Percentiles rank a stretch among this genome's conserved stretches.
phyloP scores from a whole-genome alignment of 1,140 invertebrate species.

The Ctenoplectra terminalis region DNA sequence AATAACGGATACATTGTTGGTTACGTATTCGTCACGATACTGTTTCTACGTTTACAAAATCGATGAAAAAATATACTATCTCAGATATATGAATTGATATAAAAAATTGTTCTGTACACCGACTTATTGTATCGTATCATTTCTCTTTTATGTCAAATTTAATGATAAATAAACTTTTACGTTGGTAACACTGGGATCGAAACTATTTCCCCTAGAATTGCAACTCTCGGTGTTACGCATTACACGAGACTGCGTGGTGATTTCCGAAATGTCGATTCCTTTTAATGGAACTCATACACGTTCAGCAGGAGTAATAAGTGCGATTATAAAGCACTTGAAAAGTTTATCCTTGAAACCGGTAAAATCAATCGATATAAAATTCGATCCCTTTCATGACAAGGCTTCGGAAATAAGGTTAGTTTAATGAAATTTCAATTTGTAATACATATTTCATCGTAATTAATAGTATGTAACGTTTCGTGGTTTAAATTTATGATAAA shows the following conservation, averaged over 20 bases:
- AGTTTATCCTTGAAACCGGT: conserved; percentile 90
- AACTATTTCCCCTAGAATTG: conserved; percentile 21
- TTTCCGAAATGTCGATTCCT: conserved; percentile 86
- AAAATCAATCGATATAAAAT: conserved; percentile 89
- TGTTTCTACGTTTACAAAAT: not conserved
- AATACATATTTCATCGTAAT: not conserved
- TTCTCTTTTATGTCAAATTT: not conserved
- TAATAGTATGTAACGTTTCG: not conserved
- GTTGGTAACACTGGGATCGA: conserved; percentile 38
- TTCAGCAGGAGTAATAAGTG: conserved; percentile 86
- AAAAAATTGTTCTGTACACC: not conserved
- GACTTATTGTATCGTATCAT: not conserved
- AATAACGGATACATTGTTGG: not conserved
- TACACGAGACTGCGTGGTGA: conserved; percentile 7
- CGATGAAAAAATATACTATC: not conserved
- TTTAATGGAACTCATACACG: conserved; percentile 86
- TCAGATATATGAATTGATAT: not conserved
- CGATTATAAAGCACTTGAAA: conserved; percentile 88
- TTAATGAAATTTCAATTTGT: not conserved
- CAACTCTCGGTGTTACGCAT: not conserved
- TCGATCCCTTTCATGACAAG: conserved; percentile 92
- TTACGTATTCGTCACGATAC: not conserved
- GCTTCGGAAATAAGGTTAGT: conserved; percentile 88
- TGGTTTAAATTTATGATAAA: not conserved
- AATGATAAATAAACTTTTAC: not conserved